Conservation (phyloP, 2,888 invertebrate genomes). For the Hyalella azteca region DNA sequence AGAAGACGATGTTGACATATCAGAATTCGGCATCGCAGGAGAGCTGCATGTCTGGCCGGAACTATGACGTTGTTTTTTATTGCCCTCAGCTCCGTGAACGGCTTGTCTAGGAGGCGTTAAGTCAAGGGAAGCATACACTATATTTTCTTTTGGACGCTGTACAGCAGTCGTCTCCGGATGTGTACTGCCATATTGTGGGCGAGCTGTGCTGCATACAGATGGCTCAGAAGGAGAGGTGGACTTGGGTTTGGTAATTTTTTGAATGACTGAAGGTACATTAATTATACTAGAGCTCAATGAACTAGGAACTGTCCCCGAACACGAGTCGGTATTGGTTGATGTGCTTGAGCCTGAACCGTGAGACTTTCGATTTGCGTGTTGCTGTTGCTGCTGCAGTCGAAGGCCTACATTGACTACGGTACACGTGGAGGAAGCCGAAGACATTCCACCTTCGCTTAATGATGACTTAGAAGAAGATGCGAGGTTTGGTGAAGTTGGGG, state of each 20-base stretch:
- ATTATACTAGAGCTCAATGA: constrained; percentile 19
- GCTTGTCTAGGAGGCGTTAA: neutral
- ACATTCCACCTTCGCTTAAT: constrained; percentile 56
- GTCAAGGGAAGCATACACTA: constrained; percentile 7
- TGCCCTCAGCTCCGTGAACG: neutral
- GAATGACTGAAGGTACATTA: neutral
- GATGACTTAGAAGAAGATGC: constrained; percentile 57
- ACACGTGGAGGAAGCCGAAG: constrained; percentile 57
- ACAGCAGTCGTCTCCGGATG: neutral
- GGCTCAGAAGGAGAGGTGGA: neutral
- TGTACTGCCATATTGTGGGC: neutral
- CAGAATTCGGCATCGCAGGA: neutral
- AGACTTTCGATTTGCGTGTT: neutral
- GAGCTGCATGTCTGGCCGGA: neutral
- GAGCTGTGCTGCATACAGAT: constrained; percentile 7
- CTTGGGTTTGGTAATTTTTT: neutral
- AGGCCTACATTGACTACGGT: constrained; percentile 57
- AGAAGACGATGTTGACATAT: neutral
- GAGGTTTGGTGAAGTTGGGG: constrained; percentile 57
- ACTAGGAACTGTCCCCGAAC: neutral
- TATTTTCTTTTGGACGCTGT: neutral
- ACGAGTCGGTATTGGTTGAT: neutral
- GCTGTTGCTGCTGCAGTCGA: constrained; percentile 33
- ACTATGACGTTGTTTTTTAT: neutral
- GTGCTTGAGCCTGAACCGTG: constrained; percentile 35